Evolutionary conservation across 2,888 invertebrate species (phyloP).

Genomic region (Drosophila testacea): DNA sequence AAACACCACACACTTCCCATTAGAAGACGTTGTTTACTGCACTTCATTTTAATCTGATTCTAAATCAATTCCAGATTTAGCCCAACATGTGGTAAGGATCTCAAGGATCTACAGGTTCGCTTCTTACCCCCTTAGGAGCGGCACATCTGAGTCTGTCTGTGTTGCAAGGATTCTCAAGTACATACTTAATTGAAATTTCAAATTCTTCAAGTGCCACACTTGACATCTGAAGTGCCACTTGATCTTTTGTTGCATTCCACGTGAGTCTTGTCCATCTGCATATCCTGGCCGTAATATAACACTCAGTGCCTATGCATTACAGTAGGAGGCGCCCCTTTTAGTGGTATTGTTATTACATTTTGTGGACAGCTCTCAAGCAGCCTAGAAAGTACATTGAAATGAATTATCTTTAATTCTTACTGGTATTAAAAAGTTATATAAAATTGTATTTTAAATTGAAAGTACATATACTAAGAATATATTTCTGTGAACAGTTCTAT

Average conservation of each 20-base stretch:
- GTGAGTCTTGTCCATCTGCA: conserved; percentile 26
- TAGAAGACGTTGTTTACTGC: not conserved
- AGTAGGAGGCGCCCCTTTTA: conserved; percentile 32
- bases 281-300: conserved; percentile 29
- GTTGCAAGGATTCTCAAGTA: conserved; percentile 6
- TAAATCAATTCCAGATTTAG: conserved; percentile 29
- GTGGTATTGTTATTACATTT: conserved; percentile 49
- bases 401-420: not conserved
- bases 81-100: conserved; percentile 18
- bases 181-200: conserved; percentile 50
- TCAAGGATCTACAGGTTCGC: conserved; percentile 18
- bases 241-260: conserved; percentile 6
- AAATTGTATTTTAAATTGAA: too few relatives aligned
- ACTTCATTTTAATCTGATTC: conserved; percentile 3
- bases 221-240: conserved; percentile 46
- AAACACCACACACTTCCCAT: too few relatives aligned
- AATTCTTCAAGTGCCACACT: conserved; percentile 52
- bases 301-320: conserved; percentile 1
- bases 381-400: not conserved
- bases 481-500: too few relatives aligned
- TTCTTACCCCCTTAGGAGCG: conserved; percentile 13
- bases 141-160: not conserved
- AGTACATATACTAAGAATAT: too few relatives aligned
- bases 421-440: too few relatives aligned
- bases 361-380: conserved; percentile 16